Conservation (phyloP, 2,113 vertebrate species). For the Ifrita kowaldi region DNA sequence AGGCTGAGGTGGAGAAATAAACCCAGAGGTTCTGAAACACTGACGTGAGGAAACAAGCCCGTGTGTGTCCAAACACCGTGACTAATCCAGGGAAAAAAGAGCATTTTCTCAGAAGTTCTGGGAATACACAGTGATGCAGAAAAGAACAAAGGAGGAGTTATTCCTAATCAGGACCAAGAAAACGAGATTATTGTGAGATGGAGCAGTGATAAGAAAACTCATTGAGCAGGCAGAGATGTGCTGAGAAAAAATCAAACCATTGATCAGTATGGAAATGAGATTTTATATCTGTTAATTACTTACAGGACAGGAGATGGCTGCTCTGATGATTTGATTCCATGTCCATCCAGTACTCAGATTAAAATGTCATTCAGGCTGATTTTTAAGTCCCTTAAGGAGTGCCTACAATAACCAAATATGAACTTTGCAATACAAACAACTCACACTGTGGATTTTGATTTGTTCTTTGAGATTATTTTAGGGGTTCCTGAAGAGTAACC, state of each 20-base stretch:
- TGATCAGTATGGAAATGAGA: background rate
- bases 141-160: background rate
- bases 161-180: background rate
- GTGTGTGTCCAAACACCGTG: background rate
- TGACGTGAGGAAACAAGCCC: background rate
- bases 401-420: background rate
- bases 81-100: background rate
- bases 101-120: background rate
- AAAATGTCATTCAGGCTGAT: background rate
- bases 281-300: background rate
- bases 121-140: background rate
- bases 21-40: fast-evolving
- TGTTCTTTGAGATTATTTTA: background rate
- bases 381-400: background rate
- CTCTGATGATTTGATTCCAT: background rate
- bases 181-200: background rate
- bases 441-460: background rate
- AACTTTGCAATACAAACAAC: background rate
- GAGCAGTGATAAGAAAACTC: background rate
- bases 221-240: background rate
- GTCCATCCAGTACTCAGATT: background rate
- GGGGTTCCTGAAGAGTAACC: background rate
- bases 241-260: background rate
- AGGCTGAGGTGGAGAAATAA: background rate
- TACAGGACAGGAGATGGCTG: background rate